Conservation (phyloP, 2,888 invertebrate species). For the Eristalis arbustorum region DNA sequence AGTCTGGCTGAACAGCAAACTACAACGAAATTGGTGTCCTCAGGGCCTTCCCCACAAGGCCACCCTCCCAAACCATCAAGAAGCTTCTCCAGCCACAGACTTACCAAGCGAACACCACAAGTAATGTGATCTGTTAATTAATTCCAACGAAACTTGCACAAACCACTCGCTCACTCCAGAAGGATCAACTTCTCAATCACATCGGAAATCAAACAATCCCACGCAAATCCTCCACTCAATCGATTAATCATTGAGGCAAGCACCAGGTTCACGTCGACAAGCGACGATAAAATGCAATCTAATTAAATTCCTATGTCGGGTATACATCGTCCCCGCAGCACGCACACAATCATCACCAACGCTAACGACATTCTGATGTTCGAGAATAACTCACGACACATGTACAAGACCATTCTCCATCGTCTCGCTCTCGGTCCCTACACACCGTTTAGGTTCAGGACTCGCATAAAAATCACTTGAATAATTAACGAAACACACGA, state of each 20-base stretch:
- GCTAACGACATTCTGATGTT: conserved; percentile 62
- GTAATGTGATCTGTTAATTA: background rate
- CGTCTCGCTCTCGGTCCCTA: background rate
- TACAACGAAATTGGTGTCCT: too few relatives aligned
- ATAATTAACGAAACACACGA: conserved; percentile 51
- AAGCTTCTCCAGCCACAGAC: too few relatives aligned
- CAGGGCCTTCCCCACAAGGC: too few relatives aligned
- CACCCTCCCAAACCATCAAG: too few relatives aligned
- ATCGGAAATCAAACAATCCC: conserved; percentile 41
- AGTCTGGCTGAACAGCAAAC: too few relatives aligned
- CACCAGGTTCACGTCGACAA: conserved; percentile 43
- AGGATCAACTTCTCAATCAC: conserved; percentile 1
- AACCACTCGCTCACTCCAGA: background rate
- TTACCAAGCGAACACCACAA: background rate
- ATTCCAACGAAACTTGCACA: background rate
- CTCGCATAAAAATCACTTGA: conserved; percentile 50
- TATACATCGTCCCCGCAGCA: conserved; percentile 35
- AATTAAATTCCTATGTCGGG: conserved; percentile 66
- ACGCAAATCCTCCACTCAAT: conserved; percentile 52
- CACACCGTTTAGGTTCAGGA: conserved; percentile 2
- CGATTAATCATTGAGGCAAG: conserved; percentile 57
- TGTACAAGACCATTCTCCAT: background rate
- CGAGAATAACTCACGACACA: conserved; percentile 51
- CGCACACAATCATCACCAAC: background rate
- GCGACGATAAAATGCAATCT: conserved; percentile 63